These are phyloP conservation scores for Oreocharis arfaki DNA, from an alignment of 2,113 vertebrate genomes.

Conservation along the genomic window DNA sequence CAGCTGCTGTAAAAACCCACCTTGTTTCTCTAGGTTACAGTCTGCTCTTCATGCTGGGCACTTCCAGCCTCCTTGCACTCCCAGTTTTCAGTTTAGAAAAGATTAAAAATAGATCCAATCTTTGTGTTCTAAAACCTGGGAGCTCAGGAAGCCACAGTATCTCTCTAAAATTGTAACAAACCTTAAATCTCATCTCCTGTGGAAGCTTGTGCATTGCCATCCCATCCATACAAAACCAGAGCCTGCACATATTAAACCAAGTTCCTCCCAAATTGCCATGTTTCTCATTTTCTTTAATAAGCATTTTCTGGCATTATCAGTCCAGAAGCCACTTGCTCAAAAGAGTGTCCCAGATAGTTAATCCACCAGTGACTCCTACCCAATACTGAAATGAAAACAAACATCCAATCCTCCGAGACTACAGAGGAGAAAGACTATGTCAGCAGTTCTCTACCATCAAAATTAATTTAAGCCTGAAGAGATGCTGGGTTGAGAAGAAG, in stretches of 20 bases:
- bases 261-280: not conserved
- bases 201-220: not conserved
- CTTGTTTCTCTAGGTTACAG: not conserved
- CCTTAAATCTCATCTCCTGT: not conserved
- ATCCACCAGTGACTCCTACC: constrained; percentile 13
- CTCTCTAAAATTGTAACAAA: not conserved
- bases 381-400: not conserved
- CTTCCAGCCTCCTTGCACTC: not conserved
- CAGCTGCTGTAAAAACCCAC: not conserved
- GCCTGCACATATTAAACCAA: not conserved
- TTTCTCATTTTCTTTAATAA: constrained; percentile 5
- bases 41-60: not conserved
- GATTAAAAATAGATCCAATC: not conserved
- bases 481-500: not conserved
- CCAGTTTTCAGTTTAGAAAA: not conserved
- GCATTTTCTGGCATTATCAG: not conserved
- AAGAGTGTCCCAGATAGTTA: constrained; percentile 18
- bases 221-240: not conserved
- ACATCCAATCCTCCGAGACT: not conserved
- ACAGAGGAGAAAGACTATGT: not conserved
- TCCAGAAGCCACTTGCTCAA: not conserved
- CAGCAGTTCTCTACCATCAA: not conserved
- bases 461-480: not conserved
- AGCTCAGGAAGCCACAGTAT: not conserved
- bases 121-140: not conserved